These are phyloP conservation scores for Orthosia cruda DNA, from an alignment of 2,888 invertebrate genomes.

Conservation along the genomic window DNA sequence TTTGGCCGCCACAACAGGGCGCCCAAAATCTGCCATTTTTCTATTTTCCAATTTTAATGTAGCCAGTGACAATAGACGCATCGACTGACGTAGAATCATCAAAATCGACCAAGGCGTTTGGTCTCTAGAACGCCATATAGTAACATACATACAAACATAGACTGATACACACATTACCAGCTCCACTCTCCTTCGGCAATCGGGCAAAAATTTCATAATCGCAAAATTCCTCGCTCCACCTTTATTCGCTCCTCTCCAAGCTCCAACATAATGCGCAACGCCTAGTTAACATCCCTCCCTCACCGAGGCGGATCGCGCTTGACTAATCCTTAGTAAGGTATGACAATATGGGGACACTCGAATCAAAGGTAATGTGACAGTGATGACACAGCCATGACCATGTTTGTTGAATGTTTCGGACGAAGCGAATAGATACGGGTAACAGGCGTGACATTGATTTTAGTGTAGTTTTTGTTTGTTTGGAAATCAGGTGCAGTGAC, in stretches of 20 bases:
- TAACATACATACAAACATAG: no score
- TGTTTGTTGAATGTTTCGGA: slow-evolving; percentile 36
- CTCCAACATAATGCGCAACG: slow-evolving; percentile 80
- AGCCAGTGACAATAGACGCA: no score
- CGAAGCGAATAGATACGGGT: background rate
- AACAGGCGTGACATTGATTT: slow-evolving; percentile 12
- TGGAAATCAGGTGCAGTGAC: background rate
- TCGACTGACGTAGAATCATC: no score
- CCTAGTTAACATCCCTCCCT: slow-evolving; percentile 79
- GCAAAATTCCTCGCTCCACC: no score
- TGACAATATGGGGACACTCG: slow-evolving; percentile 66
- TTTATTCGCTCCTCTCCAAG: slow-evolving; percentile 55
- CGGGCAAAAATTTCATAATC: no score
- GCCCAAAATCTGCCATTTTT: no score
- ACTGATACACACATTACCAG: no score
- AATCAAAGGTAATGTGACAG: slow-evolving; percentile 68
- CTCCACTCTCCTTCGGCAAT: no score
- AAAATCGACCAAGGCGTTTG: no score
- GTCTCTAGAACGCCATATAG: no score
- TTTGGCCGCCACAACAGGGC: no score
- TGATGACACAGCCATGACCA: slow-evolving; percentile 29
- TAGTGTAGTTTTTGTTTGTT: background rate
- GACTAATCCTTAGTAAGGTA: slow-evolving; percentile 69
- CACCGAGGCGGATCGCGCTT: slow-evolving; percentile 74
- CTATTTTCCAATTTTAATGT: no score